These are phyloP conservation scores for Indri indri DNA, from an alignment of 2,113 vertebrate genomes.

Conservation along the genomic window DNA sequence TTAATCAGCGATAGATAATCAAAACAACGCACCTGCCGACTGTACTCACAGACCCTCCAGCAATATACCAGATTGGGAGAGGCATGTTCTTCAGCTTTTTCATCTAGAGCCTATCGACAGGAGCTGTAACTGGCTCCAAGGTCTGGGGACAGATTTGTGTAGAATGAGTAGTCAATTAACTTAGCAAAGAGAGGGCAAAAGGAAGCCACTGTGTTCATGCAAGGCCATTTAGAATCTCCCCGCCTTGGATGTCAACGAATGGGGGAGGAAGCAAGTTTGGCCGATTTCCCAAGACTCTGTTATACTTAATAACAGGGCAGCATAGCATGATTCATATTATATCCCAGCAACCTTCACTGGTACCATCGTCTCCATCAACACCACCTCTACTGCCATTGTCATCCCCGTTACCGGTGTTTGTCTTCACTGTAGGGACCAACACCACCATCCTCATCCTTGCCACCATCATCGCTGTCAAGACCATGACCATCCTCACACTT, in stretches of 20 bases:
- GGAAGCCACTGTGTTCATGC: background rate
- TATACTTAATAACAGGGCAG: background rate
- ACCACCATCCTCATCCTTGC: background rate
- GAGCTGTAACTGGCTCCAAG: background rate
- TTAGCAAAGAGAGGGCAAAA: background rate
- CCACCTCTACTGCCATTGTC: fast-evolving
- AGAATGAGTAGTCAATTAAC: background rate
- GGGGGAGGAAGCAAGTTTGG: background rate
- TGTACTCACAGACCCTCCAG: background rate
- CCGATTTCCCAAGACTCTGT: background rate
- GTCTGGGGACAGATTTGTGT: background rate
- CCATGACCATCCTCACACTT: background rate
- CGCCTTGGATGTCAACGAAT: background rate
- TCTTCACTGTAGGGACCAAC: background rate
- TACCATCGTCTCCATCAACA: background rate
- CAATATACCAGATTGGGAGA: background rate
- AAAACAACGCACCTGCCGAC: background rate
- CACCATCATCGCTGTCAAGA: background rate
- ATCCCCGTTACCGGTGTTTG: fast-evolving
- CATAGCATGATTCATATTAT: background rate
- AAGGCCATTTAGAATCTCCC: background rate
- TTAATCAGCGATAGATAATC: background rate
- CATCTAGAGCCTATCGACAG: background rate
- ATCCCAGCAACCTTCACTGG: background rate
- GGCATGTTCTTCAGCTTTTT: background rate